These are phyloP conservation scores for Coenonympha glycerion DNA, from an alignment of 2,888 invertebrate species.

Conservation along the genomic window DNA sequence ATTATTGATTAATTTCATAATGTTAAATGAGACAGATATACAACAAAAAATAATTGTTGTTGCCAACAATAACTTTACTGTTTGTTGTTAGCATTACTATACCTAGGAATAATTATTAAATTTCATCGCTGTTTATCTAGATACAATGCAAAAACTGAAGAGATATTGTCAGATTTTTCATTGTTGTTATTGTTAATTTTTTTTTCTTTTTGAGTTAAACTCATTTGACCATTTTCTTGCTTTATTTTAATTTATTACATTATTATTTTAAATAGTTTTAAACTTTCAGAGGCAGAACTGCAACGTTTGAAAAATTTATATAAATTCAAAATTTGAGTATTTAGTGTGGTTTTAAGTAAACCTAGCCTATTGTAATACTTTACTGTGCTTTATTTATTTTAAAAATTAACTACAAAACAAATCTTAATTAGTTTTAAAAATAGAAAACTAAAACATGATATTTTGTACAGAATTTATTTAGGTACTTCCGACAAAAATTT, in stretches of 20 bases:
- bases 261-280: slow-evolving; percentile 7
- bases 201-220: slow-evolving; percentile 61
- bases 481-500: too few species aligned
- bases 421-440: background rate
- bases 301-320: slow-evolving; percentile 11
- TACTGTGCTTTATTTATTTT: slow-evolving; percentile 26
- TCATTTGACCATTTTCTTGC: slow-evolving; percentile 45
- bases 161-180: slow-evolving; percentile 11
- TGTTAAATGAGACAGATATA: too few species aligned
- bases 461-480: too few species aligned
- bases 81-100: too few species aligned
- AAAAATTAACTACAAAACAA: slow-evolving; percentile 1
- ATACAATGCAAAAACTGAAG: background rate
- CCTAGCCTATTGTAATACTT: slow-evolving; percentile 16
- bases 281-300: slow-evolving; percentile 9
- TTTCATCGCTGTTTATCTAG: background rate
- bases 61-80: too few species aligned
- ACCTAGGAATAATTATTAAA: background rate
- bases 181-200: slow-evolving; percentile 35
- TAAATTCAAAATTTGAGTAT: slow-evolving; percentile 12
- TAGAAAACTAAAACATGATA: background rate
- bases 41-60: too few species aligned
- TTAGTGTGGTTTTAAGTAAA: slow-evolving; percentile 24
- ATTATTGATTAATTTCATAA: too few species aligned
- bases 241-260: slow-evolving; percentile 29